Conservation (phyloP, 2,113 vertebrate genomes). For the Choloepus hoffmanni region DNA sequence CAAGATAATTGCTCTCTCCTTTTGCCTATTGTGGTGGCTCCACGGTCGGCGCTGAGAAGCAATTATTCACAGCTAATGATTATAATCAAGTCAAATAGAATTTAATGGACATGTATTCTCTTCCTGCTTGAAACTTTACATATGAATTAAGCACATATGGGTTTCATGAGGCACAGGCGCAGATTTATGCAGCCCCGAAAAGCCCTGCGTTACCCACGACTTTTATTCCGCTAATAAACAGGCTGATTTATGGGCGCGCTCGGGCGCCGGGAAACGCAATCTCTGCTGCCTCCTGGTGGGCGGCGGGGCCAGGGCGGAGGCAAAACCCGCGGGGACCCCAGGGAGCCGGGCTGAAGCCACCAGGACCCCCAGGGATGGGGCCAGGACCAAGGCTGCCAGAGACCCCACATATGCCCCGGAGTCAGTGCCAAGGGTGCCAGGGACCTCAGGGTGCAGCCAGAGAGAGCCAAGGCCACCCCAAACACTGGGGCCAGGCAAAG, state of each 20-base stretch:
- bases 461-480: too few species aligned
- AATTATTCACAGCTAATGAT: conserved; percentile 86
- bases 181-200: conserved; percentile 84
- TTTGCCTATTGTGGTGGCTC: conserved; percentile 71
- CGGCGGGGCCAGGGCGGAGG: rapidly evolving
- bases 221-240: conserved; percentile 83
- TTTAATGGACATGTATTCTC: conserved; percentile 86
- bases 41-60: conserved; percentile 70
- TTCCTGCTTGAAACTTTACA: conserved; percentile 84
- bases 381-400: not conserved
- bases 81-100: conserved; percentile 85
- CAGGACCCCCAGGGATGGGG: not conserved
- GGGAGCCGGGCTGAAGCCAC: not conserved
- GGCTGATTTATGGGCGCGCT: conserved; percentile 74
- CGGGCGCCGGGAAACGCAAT: not conserved
- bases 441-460: too few species aligned
- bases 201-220: conserved; percentile 73
- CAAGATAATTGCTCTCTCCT: conserved; percentile 65
- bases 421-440: not conserved
- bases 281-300: conserved; percentile 78
- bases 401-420: not conserved
- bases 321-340: not conserved
- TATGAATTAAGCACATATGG: conserved; percentile 88
- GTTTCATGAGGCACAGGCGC: conserved; percentile 81
- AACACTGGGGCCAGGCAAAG: not conserved